Percentiles rank a stretch among this genome's conserved stretches.
phyloP scores from a whole-genome alignment of 2,888 invertebrate species.

The Yponomeuta cagnagella region DNA sequence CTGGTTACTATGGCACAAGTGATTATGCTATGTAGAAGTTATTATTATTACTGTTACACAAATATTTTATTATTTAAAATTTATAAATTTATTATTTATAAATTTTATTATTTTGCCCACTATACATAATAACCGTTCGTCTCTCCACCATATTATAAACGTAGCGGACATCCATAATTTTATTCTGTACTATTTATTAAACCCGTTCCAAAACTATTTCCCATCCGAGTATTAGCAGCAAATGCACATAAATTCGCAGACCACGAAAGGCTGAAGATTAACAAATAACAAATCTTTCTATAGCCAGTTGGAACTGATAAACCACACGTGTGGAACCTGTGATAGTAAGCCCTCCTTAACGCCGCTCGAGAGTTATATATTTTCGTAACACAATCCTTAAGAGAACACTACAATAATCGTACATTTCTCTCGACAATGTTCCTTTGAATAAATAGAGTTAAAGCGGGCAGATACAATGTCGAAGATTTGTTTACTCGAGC shows the following conservation, averaged over 20 bases:
- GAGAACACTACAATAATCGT: conserved; percentile 70
- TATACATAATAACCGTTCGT: too few species aligned
- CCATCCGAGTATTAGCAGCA: neutral
- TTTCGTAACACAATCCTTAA: conserved; percentile 71
- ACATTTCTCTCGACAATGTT: conserved; percentile 72
- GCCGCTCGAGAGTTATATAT: conserved; percentile 59
- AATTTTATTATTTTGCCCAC: too few species aligned
- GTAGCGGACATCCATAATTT: too few species aligned
- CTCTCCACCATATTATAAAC: too few species aligned
- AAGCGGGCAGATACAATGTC: conserved; percentile 69
- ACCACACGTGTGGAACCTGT: conserved; percentile 55
- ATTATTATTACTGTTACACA: too few species aligned
- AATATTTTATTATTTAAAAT: too few species aligned
- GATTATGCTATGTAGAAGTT: too few species aligned
- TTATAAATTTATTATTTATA: too few species aligned
- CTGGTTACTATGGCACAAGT: too few species aligned
- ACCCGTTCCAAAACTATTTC: too few species aligned
- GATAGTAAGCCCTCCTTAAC: conserved; percentile 61
- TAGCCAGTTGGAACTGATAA: conserved; percentile 62
- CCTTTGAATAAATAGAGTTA: conserved; percentile 72
- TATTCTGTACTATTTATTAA: too few species aligned
- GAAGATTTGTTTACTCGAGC: conserved; percentile 68
- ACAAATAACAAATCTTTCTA: conserved; percentile 50
- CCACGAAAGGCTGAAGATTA: conserved; percentile 24
- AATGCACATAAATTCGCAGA: conserved; percentile 1